Conservation (phyloP, 2,888 invertebrate species). For the Acrobasis repandana region DNA sequence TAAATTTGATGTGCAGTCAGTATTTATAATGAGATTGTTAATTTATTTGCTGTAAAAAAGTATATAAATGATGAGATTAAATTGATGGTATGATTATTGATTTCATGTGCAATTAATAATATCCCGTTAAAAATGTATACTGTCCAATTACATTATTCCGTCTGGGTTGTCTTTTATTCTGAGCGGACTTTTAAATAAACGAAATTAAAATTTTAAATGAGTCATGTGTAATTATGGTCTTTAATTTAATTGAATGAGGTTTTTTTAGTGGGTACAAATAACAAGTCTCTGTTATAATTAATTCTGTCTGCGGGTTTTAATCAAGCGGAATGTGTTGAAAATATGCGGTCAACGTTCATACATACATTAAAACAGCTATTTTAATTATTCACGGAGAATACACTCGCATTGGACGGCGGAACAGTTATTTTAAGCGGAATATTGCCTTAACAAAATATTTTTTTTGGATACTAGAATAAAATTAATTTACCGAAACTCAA, state of each 20-base stretch:
- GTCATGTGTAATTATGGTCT: background rate
- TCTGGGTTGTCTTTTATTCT: too few species aligned
- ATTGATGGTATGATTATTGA: too few species aligned
- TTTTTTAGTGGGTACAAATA: conserved; percentile 6
- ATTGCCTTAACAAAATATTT: conserved; percentile 22
- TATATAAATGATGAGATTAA: too few species aligned
- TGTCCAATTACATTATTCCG: too few species aligned
- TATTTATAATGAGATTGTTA: too few species aligned
- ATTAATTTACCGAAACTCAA: too few species aligned
- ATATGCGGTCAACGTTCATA: conserved; percentile 59
- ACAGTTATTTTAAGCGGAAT: conserved; percentile 43
- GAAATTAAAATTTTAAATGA: background rate
- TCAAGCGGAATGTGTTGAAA: conserved; percentile 57
- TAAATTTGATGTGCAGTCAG: too few species aligned
- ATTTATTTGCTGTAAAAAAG: too few species aligned
- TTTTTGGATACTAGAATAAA: background rate
- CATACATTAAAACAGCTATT: conserved; percentile 59
- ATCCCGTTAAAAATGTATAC: too few species aligned
- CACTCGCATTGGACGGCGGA: conserved; percentile 41
- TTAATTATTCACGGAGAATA: conserved; percentile 62
- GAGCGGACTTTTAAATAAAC: too few species aligned
- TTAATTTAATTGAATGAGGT: background rate
- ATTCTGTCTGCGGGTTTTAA: conserved; percentile 54
- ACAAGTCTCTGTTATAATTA: conserved; percentile 41
- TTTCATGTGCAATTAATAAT: too few species aligned